Conservation (phyloP, 2,797 vertebrate genomes). For the Melanotaenia boesemani region DNA sequence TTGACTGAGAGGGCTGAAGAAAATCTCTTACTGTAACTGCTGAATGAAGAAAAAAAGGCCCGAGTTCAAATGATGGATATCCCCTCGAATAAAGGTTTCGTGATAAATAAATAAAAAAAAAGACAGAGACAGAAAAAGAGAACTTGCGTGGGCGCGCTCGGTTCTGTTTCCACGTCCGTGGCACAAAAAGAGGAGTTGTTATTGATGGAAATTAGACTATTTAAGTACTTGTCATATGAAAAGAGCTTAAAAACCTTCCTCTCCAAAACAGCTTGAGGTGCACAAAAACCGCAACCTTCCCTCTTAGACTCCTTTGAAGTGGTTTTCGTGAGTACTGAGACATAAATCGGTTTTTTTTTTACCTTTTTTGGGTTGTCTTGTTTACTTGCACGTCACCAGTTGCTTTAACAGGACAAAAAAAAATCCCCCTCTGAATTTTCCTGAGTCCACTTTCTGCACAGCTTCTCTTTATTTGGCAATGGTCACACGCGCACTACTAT, state of each 20-base stretch:
- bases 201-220: slow-evolving; percentile 72
- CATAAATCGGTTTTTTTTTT: slow-evolving; percentile 3
- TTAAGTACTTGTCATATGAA: slow-evolving; percentile 41
- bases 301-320: slow-evolving; percentile 67
- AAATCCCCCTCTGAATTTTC: slow-evolving; percentile 55
- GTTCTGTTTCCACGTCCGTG: slow-evolving; percentile 65
- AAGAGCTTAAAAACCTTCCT: slow-evolving; percentile 38
- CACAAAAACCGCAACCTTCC: slow-evolving; percentile 45
- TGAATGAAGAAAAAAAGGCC: slow-evolving; percentile 7
- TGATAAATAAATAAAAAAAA: slow-evolving; percentile 18
- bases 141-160: slow-evolving; percentile 52
- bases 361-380: slow-evolving; percentile 26
- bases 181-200: slow-evolving; percentile 56
- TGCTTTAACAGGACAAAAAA: slow-evolving; percentile 32
- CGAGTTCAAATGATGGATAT: slow-evolving; percentile 12
- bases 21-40: background rate
- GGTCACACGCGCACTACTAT: background rate
- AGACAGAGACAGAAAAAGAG: slow-evolving; percentile 35
- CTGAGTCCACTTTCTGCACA: slow-evolving; percentile 25
- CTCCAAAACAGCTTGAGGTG: slow-evolving; percentile 75
- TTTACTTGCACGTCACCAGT: slow-evolving; percentile 56
- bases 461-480: slow-evolving; percentile 20
- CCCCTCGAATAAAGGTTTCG: slow-evolving; percentile 53
- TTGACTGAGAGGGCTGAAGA: background rate
- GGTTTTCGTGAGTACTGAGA: slow-evolving; percentile 48